Evolutionary conservation across 1,140 invertebrate species (phyloP).

Genomic region (Diuraphis noxia): DNA sequence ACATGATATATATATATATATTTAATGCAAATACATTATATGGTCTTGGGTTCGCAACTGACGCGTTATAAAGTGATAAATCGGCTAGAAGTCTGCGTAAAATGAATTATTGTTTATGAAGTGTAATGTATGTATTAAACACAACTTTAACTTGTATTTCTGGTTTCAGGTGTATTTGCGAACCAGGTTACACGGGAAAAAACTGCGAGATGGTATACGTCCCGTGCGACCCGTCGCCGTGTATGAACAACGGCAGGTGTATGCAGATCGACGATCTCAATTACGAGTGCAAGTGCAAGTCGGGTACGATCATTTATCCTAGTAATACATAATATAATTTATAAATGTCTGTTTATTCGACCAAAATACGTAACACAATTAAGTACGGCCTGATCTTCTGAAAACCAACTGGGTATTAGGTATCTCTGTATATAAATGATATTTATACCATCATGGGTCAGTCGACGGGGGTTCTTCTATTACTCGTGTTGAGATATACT

Average conservation of each 20-base stretch:
- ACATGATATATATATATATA: neutral
- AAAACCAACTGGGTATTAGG: neutral
- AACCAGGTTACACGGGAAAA: slow-evolving; percentile 83
- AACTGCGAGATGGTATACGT: slow-evolving; percentile 89
- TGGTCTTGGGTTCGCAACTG: neutral
- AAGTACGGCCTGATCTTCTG: neutral
- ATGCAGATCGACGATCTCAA: slow-evolving; percentile 71
- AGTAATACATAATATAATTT: neutral
- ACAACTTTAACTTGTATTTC: slow-evolving; percentile 55
- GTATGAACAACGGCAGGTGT: slow-evolving; percentile 85
- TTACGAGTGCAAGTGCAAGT: slow-evolving; percentile 84
- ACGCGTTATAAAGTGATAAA: neutral
- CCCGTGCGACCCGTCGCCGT: slow-evolving; percentile 87
- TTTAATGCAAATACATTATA: neutral
- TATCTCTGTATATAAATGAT: slow-evolving; percentile 1
- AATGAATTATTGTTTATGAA: slow-evolving; percentile 19
- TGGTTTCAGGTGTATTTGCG: slow-evolving; percentile 79
- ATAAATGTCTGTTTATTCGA: neutral
- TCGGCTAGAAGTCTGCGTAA: neutral
- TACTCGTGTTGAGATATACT: neutral
- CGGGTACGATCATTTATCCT: slow-evolving; percentile 69
- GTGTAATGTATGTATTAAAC: slow-evolving; percentile 3
- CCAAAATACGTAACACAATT: neutral
- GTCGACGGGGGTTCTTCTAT: neutral
- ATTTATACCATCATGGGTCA: neutral